Evolutionary conservation across 2,888 invertebrate genomes (phyloP).

Genomic region (Netelia inedita): DNA sequence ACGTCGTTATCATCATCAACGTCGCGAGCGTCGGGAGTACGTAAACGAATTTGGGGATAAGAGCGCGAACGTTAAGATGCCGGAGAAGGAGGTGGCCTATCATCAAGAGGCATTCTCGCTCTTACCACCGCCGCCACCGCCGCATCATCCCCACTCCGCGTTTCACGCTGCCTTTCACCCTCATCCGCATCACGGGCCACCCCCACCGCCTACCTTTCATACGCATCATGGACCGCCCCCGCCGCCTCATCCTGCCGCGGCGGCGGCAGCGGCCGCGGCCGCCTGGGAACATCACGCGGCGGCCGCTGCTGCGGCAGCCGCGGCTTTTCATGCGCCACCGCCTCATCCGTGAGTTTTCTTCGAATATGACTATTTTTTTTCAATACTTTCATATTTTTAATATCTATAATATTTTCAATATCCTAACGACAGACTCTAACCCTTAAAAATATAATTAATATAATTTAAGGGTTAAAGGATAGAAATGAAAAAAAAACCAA

Average conservation of each 20-base stretch:
- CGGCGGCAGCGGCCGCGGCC: slow-evolving; percentile 86
- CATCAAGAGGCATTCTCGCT: slow-evolving; percentile 86
- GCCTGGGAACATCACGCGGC: slow-evolving; percentile 88
- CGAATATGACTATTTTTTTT: background rate
- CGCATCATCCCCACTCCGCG: slow-evolving; percentile 82
- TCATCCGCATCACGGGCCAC: slow-evolving; percentile 85
- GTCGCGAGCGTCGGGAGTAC: slow-evolving; percentile 4
- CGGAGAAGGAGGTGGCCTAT: slow-evolving; percentile 88
- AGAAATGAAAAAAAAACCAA: too few relatives aligned
- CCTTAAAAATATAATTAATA: too few relatives aligned
- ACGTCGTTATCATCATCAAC: slow-evolving; percentile 12
- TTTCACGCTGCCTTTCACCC: slow-evolving; percentile 83
- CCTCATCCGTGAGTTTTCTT: slow-evolving; percentile 82
- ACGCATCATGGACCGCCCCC: slow-evolving; percentile 82
- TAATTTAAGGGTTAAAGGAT: too few relatives aligned
- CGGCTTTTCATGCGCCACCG: slow-evolving; percentile 86
- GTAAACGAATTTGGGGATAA: slow-evolving; percentile 30
- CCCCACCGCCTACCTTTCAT: slow-evolving; percentile 86
- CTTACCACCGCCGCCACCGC: slow-evolving; percentile 83
- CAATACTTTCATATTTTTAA: background rate
- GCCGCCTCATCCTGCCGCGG: slow-evolving; percentile 74
- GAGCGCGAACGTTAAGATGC: slow-evolving; percentile 80
- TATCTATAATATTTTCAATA: background rate
- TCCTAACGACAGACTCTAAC: too few relatives aligned
- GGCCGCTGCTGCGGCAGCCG: slow-evolving; percentile 88